Evolutionary conservation across 2,797 vertebrate genomes (phyloP).

Genomic region (Lateolabrax maculatus): DNA sequence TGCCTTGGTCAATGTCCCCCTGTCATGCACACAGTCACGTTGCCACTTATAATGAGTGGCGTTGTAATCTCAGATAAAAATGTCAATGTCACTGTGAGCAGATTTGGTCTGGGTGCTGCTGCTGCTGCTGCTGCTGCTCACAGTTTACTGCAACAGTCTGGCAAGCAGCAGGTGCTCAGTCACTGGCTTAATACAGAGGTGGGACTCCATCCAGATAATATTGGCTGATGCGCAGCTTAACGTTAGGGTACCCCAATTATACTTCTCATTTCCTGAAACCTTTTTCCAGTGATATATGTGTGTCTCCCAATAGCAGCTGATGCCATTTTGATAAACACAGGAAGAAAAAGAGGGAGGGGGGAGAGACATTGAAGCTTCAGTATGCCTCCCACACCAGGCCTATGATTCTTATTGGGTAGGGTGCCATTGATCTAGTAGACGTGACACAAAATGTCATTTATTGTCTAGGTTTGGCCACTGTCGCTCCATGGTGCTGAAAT

Average conservation of each 20-base stretch:
- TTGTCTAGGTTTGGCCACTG: conserved; percentile 16
- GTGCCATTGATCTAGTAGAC: conserved; percentile 39
- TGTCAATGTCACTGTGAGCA: conserved; percentile 68
- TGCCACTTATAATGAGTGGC: conserved; percentile 35
- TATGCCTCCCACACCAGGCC: conserved; percentile 46
- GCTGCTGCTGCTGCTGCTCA: conserved; percentile 64
- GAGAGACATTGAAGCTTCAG: conserved; percentile 37
- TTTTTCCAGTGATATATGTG: conserved; percentile 49
- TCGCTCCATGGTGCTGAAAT: conserved; percentile 73
- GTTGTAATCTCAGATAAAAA: conserved; percentile 66
- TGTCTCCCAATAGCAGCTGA: conserved; percentile 46
- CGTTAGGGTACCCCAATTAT: conserved; percentile 57
- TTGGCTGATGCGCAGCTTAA: conserved; percentile 67
- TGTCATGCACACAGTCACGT: conserved; percentile 5
- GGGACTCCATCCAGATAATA: conserved; percentile 77
- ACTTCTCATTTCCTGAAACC: conserved; percentile 65
- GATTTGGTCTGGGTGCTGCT: conserved; percentile 41
- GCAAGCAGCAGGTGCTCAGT: conserved; percentile 84
- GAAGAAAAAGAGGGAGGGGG: background rate
- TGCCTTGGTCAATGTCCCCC: conserved; percentile 9
- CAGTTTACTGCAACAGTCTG: conserved; percentile 83
- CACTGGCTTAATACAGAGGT: conserved; percentile 75
- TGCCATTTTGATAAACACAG: conserved; percentile 63
- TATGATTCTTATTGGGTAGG: conserved; percentile 25
- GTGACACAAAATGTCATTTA: background rate